phyloP scores from a whole-genome alignment of 2,797 vertebrate species.

The Poeciliopsis turneri region DNA sequence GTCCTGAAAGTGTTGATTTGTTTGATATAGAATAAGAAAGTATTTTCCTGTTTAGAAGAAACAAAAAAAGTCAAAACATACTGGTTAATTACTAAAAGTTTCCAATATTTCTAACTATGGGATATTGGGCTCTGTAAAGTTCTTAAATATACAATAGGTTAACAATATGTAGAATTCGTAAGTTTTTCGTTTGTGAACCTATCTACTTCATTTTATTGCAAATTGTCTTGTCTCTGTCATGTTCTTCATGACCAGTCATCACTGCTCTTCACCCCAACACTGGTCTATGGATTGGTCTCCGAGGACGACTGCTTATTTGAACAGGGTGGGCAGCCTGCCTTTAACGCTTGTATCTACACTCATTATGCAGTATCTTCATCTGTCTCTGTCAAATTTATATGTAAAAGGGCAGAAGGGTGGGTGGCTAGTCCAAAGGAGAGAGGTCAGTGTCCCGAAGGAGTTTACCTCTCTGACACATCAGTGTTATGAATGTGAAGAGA shows the following conservation, averaged over 20 bases:
- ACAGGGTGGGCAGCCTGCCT: constrained; percentile 22
- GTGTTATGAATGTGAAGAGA: constrained; percentile 57
- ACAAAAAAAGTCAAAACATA: not conserved
- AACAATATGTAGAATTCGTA: constrained; percentile 22
- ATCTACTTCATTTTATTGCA: constrained; percentile 46
- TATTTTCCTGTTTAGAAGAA: not conserved
- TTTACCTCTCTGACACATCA: constrained; percentile 78
- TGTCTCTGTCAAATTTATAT: constrained; percentile 83
- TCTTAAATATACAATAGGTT: not conserved
- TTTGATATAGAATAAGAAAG: not conserved
- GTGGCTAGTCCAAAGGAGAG: constrained; percentile 69
- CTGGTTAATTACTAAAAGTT: not conserved
- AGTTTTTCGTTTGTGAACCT: constrained; percentile 40
- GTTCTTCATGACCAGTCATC: constrained; percentile 49
- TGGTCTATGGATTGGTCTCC: constrained; percentile 72
- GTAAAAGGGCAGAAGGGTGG: constrained; percentile 59
- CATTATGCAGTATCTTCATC: constrained; percentile 76
- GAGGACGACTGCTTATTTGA: constrained; percentile 57
- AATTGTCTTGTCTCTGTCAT: constrained; percentile 41
- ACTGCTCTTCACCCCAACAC: constrained; percentile 50
- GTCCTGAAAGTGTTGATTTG: not conserved
- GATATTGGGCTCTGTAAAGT: not conserved
- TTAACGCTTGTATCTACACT: constrained; percentile 45
- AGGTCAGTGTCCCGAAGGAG: constrained; percentile 76
- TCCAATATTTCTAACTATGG: not conserved